Percentiles rank a stretch among this genome's conserved stretches.
phyloP scores from a whole-genome alignment of 2,888 invertebrate species.

The Pseudococcus viburni region DNA sequence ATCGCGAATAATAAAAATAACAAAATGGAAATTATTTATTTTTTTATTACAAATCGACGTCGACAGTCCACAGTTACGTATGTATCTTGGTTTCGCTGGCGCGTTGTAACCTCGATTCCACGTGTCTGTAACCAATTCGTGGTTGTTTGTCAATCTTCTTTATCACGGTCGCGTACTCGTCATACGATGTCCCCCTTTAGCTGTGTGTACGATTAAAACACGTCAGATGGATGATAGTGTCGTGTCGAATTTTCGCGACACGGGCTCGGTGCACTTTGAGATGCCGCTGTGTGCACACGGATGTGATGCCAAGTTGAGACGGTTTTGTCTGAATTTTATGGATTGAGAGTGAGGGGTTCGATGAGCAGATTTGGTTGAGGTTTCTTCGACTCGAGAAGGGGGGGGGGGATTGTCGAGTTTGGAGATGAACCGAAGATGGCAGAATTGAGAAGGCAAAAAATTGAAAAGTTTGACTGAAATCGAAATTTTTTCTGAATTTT shows the following conservation, averaged over 20 bases:
- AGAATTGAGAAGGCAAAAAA: too few relatives aligned
- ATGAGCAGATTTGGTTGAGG: too few relatives aligned
- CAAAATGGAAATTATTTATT: slow-evolving; percentile 20
- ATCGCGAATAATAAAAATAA: slow-evolving; percentile 32
- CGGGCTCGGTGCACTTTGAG: background rate
- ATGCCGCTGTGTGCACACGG: background rate
- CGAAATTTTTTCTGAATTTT: too few relatives aligned
- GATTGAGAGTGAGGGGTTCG: too few relatives aligned
- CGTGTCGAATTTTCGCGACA: background rate
- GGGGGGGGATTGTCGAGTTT: too few relatives aligned
- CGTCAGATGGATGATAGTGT: background rate
- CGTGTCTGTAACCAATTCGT: slow-evolving; percentile 55
- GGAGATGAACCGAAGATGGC: too few relatives aligned
- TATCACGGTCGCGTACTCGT: slow-evolving; percentile 49
- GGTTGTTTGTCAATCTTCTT: slow-evolving; percentile 52
- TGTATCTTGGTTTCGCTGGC: slow-evolving; percentile 1
- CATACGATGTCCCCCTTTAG: slow-evolving; percentile 34
- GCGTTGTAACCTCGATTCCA: slow-evolving; percentile 47
- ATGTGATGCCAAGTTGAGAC: too few relatives aligned
- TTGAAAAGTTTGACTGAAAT: too few relatives aligned
- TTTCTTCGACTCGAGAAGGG: too few relatives aligned
- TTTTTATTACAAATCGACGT: background rate
- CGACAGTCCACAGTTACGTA: background rate
- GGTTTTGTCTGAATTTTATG: too few relatives aligned
- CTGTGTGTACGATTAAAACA: background rate